phyloP scores from a whole-genome alignment of 92 coral and sea anemone species.

The Plumapathes pennacea region DNA sequence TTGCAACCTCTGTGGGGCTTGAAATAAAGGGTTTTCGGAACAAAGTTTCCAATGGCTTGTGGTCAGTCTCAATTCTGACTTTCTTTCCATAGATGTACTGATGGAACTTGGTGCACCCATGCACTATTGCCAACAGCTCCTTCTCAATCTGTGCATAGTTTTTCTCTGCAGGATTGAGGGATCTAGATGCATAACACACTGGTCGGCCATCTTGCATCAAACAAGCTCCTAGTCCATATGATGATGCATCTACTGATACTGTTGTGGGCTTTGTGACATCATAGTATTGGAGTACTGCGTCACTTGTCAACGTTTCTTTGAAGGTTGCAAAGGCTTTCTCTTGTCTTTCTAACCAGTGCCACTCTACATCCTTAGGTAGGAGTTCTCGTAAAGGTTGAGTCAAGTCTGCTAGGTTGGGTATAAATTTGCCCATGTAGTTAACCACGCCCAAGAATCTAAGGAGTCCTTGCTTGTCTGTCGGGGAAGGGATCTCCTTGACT shows the following conservation, averaged over 20 bases:
- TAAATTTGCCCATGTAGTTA: not conserved
- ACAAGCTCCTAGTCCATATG: conserved; percentile 59
- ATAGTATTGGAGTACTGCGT: conserved; percentile 36
- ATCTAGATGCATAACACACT: conserved; percentile 3
- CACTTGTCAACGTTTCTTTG: conserved; percentile 6
- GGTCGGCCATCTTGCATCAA: conserved; percentile 51
- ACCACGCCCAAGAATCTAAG: conserved; percentile 9
- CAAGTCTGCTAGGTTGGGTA: conserved; percentile 2
- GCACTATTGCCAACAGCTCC: conserved; percentile 1
- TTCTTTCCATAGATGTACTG: not conserved
- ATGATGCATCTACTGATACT: conserved; percentile 47
- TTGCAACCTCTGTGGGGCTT: conserved; percentile 21
- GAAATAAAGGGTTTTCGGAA: conserved; percentile 29
- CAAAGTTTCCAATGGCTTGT: not conserved
- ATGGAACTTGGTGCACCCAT: not conserved
- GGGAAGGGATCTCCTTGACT: not conserved
- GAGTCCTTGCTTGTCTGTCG: not conserved
- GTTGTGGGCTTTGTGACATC: conserved; percentile 38
- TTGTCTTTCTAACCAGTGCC: conserved; percentile 29
- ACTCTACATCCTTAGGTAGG: conserved; percentile 12
- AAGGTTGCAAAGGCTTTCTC: conserved; percentile 6
- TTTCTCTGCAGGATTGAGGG: conserved; percentile 3
- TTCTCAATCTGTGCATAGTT: not conserved
- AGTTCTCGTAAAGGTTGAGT: conserved; percentile 9
- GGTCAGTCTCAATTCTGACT: not conserved